Evolutionary conservation across 2,797 vertebrate species (phyloP).

Genomic region (Sebastes trivittatus): DNA sequence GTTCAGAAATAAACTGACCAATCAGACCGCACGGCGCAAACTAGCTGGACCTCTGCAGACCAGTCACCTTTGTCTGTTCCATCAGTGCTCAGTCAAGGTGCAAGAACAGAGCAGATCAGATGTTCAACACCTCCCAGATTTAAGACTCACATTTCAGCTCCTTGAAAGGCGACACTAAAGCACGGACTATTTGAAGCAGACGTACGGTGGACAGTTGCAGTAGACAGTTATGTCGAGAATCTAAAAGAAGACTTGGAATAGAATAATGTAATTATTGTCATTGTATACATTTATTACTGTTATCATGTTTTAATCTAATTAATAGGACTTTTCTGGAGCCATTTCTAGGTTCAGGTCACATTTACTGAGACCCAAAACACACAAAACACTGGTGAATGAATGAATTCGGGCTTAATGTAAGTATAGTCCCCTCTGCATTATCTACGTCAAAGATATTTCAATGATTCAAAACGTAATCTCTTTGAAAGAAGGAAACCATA

Average conservation of each 20-base stretch:
- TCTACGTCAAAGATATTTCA: not conserved
- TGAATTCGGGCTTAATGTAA: not conserved
- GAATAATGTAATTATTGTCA: not conserved
- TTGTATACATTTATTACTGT: not conserved
- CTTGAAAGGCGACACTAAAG: slow-evolving; percentile 49
- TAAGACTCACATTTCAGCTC: slow-evolving; percentile 61
- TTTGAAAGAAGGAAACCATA: not conserved
- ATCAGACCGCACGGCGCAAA: not conserved
- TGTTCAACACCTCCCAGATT: slow-evolving; percentile 30
- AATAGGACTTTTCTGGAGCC: not conserved
- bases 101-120: slow-evolving; percentile 29
- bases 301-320: not conserved
- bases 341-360: not conserved
- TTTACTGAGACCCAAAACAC: not conserved
- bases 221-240: slow-evolving; percentile 15
- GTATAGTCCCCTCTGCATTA: fast-evolving
- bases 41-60: not conserved
- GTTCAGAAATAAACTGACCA: not conserved
- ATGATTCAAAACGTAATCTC: not conserved
- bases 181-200: slow-evolving; percentile 44
- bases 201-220: slow-evolving; percentile 5
- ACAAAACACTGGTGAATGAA: not conserved
- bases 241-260: not conserved
- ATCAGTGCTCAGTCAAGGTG: not conserved
- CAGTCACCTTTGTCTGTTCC: slow-evolving; percentile 4